Percentiles rank a stretch among this genome's conserved stretches.
Evolutionary conservation across 2,888 invertebrate species (phyloP).

Genomic region (Stenodema calcarata): DNA sequence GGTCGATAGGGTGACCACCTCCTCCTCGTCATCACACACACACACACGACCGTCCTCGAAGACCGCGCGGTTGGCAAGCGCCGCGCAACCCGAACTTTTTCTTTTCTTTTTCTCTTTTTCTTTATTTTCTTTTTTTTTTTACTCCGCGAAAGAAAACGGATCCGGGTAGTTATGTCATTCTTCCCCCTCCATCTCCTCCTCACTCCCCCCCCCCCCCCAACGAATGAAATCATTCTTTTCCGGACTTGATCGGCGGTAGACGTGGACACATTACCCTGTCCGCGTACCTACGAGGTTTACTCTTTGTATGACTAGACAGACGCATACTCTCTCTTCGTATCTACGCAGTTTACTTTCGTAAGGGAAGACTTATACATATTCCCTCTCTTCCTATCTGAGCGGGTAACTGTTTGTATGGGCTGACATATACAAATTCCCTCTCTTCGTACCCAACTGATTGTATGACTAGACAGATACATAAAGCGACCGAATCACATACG

Average conservation of each 20-base stretch:
- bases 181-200: neutral
- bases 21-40: too few relatives aligned
- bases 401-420: too few relatives aligned
- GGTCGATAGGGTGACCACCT: conserved; percentile 41
- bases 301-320: too few relatives aligned
- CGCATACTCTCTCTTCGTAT: too few relatives aligned
- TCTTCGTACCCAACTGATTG: too few relatives aligned
- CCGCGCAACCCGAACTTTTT: conserved; percentile 7
- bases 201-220: neutral
- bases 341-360: too few relatives aligned
- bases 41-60: neutral
- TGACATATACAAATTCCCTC: too few relatives aligned
- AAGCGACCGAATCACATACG: too few relatives aligned
- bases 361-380: too few relatives aligned
- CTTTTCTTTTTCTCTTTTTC: neutral
- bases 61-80: conserved; percentile 11
- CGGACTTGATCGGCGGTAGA: neutral
- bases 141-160: conserved; percentile 15
- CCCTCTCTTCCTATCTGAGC: too few relatives aligned
- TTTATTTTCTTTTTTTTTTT: neutral
- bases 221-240: conserved; percentile 1
- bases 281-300: too few relatives aligned
- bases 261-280: neutral
- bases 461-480: too few relatives aligned
- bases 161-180: conserved; percentile 26